Conservation (phyloP, 2,113 vertebrate species). For the Atlantisia rogersi region DNA sequence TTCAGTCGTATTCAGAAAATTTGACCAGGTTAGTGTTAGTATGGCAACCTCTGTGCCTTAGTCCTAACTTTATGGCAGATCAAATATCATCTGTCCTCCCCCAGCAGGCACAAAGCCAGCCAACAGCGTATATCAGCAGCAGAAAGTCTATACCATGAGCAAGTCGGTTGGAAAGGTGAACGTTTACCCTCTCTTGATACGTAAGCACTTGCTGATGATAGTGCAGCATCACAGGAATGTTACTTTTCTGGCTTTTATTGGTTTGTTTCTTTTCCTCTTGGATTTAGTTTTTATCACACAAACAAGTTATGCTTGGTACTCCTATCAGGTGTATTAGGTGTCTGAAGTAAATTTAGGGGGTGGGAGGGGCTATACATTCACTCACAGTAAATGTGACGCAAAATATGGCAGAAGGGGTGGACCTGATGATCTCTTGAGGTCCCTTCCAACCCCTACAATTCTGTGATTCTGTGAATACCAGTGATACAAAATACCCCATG, state of each 20-base stretch:
- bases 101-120: not conserved
- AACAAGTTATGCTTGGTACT: not conserved
- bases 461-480: no score
- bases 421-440: no score
- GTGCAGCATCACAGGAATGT: not conserved
- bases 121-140: fast-evolving
- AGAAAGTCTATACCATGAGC: not conserved
- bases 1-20: not conserved
- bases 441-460: no score
- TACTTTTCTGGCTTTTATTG: not conserved
- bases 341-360: not conserved
- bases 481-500: not conserved
- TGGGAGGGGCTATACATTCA: not conserved
- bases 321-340: not conserved
- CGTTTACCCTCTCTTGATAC: not conserved
- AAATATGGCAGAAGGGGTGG: not conserved
- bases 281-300: not conserved
- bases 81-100: not conserved
- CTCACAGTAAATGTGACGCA: not conserved
- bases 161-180: not conserved
- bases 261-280: not conserved
- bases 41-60: not conserved
- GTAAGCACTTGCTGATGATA: not conserved
- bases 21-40: not conserved
- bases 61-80: not conserved